Percentiles rank a stretch among this genome's conserved stretches.
These are phyloP conservation scores for Glomeris maerens DNA, from an alignment of 1,140 invertebrate species.

Conservation along the genomic window DNA sequence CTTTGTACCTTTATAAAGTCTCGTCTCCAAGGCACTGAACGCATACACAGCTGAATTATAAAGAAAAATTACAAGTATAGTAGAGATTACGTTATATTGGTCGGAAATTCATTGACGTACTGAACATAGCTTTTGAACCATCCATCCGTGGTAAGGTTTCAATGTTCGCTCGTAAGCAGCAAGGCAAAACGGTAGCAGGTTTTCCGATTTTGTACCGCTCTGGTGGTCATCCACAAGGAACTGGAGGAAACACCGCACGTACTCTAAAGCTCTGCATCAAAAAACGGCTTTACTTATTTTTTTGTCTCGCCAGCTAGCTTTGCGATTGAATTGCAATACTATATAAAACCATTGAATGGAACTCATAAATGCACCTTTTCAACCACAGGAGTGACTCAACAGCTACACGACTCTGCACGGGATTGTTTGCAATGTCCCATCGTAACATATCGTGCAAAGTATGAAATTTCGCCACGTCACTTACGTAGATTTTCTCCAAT, in stretches of 20 bases:
- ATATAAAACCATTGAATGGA: conserved; percentile 4
- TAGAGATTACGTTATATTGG: background rate
- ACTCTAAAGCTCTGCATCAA: conserved; percentile 39
- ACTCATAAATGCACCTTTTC: conserved; percentile 37
- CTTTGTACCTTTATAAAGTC: conserved; percentile 7
- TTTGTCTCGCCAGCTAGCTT: background rate
- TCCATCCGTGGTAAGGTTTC: conserved; percentile 48
- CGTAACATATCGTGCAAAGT: conserved; percentile 51
- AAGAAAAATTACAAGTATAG: background rate
- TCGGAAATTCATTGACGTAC: conserved; percentile 31
- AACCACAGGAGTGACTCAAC: conserved; percentile 50
- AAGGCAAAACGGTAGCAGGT: conserved; percentile 40
- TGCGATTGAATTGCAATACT: background rate
- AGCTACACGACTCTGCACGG: conserved; percentile 28
- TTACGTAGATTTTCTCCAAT: conserved; percentile 41
- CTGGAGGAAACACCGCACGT: conserved; percentile 42
- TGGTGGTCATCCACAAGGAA: conserved; percentile 38
- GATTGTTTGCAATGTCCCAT: conserved; percentile 36
- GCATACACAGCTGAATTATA: conserved; percentile 4
- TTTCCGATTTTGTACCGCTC: conserved; percentile 32
- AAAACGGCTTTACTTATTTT: background rate
- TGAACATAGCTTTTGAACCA: conserved; percentile 45
- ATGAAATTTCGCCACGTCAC: conserved; percentile 36
- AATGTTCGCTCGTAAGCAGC: conserved; percentile 46
- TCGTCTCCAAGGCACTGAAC: conserved; percentile 4